Base-by-base conservation (phyloP, 2,113 vertebrate species). In the Calypte anna region DNA sequence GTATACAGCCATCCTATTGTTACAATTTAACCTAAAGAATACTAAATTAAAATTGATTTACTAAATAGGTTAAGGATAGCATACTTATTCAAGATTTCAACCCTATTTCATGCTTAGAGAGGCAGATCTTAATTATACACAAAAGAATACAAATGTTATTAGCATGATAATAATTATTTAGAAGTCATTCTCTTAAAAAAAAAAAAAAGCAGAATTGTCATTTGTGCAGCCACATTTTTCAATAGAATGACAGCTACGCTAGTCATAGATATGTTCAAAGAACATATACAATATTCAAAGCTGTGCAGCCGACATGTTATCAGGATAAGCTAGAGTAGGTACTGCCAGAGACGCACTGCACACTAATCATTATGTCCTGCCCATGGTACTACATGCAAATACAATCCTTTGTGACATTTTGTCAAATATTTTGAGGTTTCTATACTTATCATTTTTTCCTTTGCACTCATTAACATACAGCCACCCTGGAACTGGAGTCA, bases 121-220 rank as follows among this genome's bases (percentile, higher is more conserved):
- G 98, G 98, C 98, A 98, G 96, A 98, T 98, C 98, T 98, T 98
- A 98, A 98, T 98, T 98, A 98, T 97, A 98, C 97, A 98, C 98
- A 98, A 98, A 98, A 98, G 98, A 98, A 98, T 98, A 98, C 97
- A 98, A 98, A 98, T 98, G 98, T 97, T 98, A 98, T 98, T 98
- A 98, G 97, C 98, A 98, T 98, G 97, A 98, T 98, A 98, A 98
- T 98, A 98, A 98, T 98, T 98, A 98, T 98, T 98, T 98, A 97
- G 97, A 97, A 97, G 95, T 97, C 93, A 89, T 98, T 95, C 91
- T 98, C 96, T 97, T 97, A 95, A 96, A 97, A 95, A 97, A 95
- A 94, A 97, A 97, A 87, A 96, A 97, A 98, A 96, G 92, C 94
- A 57, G 95, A 19, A 96, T 98, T 98, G 98, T 98, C 98, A 98